Conservation (phyloP, 2,113 vertebrate genomes). For the Manacus vitellinus region DNA sequence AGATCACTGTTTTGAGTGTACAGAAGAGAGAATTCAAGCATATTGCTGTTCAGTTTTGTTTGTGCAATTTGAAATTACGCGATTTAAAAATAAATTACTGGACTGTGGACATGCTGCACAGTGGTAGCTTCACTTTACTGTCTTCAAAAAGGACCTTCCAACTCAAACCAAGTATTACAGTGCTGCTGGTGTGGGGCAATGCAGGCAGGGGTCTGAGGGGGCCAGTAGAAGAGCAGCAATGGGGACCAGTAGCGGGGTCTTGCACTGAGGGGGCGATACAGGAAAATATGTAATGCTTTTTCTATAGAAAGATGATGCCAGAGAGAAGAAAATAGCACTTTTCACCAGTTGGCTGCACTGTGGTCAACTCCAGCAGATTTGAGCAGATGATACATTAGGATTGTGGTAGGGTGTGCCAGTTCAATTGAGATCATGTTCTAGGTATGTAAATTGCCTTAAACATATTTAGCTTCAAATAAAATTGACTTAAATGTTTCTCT, state of each 20-base stretch:
- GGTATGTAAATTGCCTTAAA: conserved; percentile 76
- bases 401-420: conserved; percentile 68
- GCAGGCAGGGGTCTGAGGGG: background rate
- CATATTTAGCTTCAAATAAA: conserved; percentile 78
- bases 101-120: conserved; percentile 85
- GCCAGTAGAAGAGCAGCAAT: background rate
- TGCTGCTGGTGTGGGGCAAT: background rate
- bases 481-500: conserved; percentile 68
- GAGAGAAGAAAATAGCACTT: conserved; percentile 52
- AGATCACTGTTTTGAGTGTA: conserved; percentile 92
- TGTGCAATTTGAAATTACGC: conserved; percentile 87
- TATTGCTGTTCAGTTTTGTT: conserved; percentile 83
- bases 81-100: conserved; percentile 86
- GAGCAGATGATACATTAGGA: conserved; percentile 42
- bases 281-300: background rate
- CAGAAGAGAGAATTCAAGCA: conserved; percentile 88
- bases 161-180: conserved; percentile 16
- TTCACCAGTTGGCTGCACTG: conserved; percentile 10
- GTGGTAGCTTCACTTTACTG: conserved; percentile 77
- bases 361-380: background rate
- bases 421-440: conserved; percentile 69
- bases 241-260: conserved; percentile 10
- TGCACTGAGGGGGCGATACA: conserved; percentile 40
- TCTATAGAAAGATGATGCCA: background rate
- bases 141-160: conserved; percentile 51